Conservation (phyloP, 2,113 vertebrate species). For the Pholis gunnellus region DNA sequence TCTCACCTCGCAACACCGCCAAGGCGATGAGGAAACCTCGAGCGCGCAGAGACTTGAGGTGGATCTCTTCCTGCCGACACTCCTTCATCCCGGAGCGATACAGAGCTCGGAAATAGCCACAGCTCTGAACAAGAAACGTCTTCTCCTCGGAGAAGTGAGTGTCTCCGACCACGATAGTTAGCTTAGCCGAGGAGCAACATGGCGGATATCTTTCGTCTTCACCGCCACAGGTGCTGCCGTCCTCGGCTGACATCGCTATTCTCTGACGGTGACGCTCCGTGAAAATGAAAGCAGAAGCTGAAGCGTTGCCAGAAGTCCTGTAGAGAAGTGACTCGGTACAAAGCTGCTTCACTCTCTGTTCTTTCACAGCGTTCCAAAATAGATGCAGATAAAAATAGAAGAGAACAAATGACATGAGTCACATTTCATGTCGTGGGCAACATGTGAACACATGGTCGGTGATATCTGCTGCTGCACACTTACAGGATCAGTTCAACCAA, state of each 20-base stretch:
- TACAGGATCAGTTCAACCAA: not conserved
- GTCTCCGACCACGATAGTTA: slow-evolving; percentile 85
- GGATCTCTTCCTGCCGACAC: slow-evolving; percentile 86
- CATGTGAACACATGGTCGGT: not conserved
- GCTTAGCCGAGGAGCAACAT: not conserved
- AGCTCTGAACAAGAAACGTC: slow-evolving; percentile 84
- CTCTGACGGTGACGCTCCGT: not conserved
- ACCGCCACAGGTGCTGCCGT: slow-evolving; percentile 3
- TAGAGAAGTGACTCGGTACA: not conserved
- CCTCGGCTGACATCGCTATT: slow-evolving; percentile 45
- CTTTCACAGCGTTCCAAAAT: slow-evolving; percentile 63
- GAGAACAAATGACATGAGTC: slow-evolving; percentile 57
- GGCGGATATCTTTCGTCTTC: slow-evolving; percentile 3
- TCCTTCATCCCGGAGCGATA: slow-evolving; percentile 94
- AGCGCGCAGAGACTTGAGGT: slow-evolving; percentile 81
- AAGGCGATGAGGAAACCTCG: slow-evolving; percentile 85
- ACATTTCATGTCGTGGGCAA: slow-evolving; percentile 25
- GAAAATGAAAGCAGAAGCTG: not conserved
- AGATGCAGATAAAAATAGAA: slow-evolving; percentile 68
- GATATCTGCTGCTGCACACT: not conserved
- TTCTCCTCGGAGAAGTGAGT: slow-evolving; percentile 86
- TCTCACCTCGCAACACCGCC: slow-evolving; percentile 83
- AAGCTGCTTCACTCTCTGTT: slow-evolving; percentile 17
- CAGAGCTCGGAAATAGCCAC: slow-evolving; percentile 91
- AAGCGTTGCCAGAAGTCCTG: slow-evolving; percentile 18